These are phyloP conservation scores for Hololepta plana DNA, from an alignment of 2,888 invertebrate species.

Conservation along the genomic window DNA sequence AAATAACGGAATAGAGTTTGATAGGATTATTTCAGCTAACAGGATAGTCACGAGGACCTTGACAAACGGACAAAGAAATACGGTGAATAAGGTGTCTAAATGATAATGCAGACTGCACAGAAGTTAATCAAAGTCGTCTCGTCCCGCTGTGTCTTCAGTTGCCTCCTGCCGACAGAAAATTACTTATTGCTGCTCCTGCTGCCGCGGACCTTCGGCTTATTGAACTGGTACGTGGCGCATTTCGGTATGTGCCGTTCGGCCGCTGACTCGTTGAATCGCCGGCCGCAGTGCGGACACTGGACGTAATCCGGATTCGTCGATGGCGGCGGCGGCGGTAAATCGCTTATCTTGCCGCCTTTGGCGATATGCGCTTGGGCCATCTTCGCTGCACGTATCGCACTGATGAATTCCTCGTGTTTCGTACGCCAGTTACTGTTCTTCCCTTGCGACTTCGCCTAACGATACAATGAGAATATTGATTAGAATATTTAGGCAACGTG, in stretches of 20 bases:
- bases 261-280: slow-evolving; percentile 68
- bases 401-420: slow-evolving; percentile 87
- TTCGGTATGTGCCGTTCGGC: slow-evolving; percentile 87
- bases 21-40: no score
- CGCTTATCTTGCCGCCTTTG: slow-evolving; percentile 70
- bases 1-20: no score
- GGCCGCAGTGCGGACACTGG: slow-evolving; percentile 72
- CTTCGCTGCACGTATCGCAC: slow-evolving; percentile 79
- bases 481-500: no score
- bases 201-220: slow-evolving; percentile 48
- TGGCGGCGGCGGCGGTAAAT: slow-evolving; percentile 79
- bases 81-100: no score
- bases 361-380: slow-evolving; percentile 62
- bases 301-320: slow-evolving; percentile 81
- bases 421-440: slow-evolving; percentile 66
- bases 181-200: slow-evolving; percentile 2
- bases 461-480: no score
- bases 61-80: no score
- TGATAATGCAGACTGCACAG: no score
- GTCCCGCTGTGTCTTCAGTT: no score
- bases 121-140: no score
- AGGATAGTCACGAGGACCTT: no score
- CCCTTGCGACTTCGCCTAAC: slow-evolving; percentile 6
- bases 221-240: slow-evolving; percentile 68
- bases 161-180: no score